Base-by-base conservation (phyloP, 2,888 invertebrate species). In the Caenorhabditis plicata region DNA sequence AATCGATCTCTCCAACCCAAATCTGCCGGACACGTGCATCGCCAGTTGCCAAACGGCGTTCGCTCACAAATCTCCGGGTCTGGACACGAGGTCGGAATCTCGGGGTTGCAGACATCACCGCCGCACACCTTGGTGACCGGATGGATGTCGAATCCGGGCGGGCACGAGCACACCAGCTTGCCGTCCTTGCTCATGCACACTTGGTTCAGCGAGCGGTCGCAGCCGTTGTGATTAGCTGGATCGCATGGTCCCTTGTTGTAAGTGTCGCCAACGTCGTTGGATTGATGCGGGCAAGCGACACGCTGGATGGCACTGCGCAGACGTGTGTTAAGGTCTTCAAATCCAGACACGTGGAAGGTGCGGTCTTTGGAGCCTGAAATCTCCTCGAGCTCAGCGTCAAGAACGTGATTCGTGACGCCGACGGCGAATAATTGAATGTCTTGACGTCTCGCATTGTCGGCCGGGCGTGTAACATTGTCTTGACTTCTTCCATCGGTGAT, bases 401-500 rank as follows among this genome's bases (percentile, higher is more conserved):
- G 47, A 46, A 74, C 62, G 74, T 77, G 57, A 43, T 72, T 69
- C 4, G 80, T 79, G 8, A 82, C 78, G 13, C 82, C 82, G 2
- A 82, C 77, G 17, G 81, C 80, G 64, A 81, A 78, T 61, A 82
- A 74, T 43, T 77, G 78, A 44, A 82, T 78, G 22, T 81, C 77
- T 25, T 64, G 49, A 3, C 50, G 48, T 7, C 77, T 66, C 1
- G 81, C 80, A 38, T 65, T 53, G 50, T 57, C 58, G 4, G 82
- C 76, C 36, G 78, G 74, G 4, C 61, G 33, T 9, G 76, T 76
- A 0, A 82, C 81, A 44, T 74, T 66, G 54, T 78, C 78, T 50
- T 69, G 76, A 39, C 80, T 80, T 40, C 77, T 64, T 27, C 82
- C 82, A 50, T 82, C 82, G 4, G 82, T 81, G 53, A 83, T 79